Evolutionary conservation across 2,113 vertebrate genomes (phyloP).

Genomic region (Coreoperca whiteheadi): DNA sequence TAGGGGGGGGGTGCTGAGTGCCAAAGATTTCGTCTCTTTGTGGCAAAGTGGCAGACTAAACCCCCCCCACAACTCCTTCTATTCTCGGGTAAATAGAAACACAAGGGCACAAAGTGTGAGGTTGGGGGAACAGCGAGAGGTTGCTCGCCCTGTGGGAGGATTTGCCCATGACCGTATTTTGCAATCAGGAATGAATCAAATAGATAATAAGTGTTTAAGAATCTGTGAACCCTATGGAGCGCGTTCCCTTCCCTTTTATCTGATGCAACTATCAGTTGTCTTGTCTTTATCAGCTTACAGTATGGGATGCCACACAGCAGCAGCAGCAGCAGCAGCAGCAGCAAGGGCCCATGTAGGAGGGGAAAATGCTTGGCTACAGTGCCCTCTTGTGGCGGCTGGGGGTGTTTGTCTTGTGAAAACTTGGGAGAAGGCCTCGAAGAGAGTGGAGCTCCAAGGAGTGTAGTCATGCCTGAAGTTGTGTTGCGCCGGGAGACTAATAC

Average conservation of each 20-base stretch:
- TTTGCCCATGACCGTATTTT: conserved; percentile 83
- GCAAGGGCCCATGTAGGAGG: background rate
- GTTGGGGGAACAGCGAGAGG: conserved; percentile 38
- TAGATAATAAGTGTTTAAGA: conserved; percentile 87
- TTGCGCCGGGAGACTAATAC: background rate
- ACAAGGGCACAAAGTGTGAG: conserved; percentile 74
- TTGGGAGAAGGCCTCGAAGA: conserved; percentile 35
- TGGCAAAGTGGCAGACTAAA: conserved; percentile 64
- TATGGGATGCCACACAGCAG: conserved; percentile 74
- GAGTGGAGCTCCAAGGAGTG: background rate
- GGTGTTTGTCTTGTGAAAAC: conserved; percentile 29
- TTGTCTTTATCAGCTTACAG: conserved; percentile 78
- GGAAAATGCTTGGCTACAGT: conserved; percentile 82
- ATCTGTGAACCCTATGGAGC: conserved; percentile 81
- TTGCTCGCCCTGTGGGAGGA: conserved; percentile 78
- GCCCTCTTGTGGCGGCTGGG: conserved; percentile 81
- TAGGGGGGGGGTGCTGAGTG: conserved; percentile 14
- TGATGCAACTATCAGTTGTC: conserved; percentile 71
- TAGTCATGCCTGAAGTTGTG: background rate
- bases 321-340: conserved; percentile 26
- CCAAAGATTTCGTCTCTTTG: conserved; percentile 60
- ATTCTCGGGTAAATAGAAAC: conserved; percentile 74
- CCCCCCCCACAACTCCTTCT: conserved; percentile 24
- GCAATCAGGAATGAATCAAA: conserved; percentile 84
- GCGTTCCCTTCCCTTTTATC: conserved; percentile 73